Conservation (phyloP, 1,140 invertebrate genomes). For the Eciton burchellii region DNA sequence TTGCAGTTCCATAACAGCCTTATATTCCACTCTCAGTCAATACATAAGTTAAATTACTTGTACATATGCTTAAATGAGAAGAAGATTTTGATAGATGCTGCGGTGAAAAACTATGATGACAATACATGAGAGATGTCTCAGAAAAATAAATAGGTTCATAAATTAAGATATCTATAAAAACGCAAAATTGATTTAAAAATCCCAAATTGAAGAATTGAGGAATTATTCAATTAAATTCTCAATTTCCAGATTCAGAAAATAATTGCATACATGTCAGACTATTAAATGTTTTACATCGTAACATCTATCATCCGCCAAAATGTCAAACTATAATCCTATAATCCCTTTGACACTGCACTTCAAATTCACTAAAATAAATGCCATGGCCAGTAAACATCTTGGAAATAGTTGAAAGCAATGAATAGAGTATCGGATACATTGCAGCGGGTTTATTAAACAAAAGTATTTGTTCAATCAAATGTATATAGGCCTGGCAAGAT, state of each 20-base stretch:
- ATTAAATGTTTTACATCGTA: constrained; percentile 23
- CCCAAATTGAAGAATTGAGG: background rate
- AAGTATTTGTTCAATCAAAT: constrained; percentile 80
- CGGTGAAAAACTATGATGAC: constrained; percentile 30
- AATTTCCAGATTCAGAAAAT: no score
- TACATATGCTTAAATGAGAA: constrained; percentile 64
- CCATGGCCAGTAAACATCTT: constrained; percentile 50
- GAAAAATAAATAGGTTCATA: constrained; percentile 53
- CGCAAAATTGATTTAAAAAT: constrained; percentile 38
- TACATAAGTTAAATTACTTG: constrained; percentile 73
- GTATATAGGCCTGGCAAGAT: constrained; percentile 81
- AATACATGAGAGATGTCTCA: background rate
- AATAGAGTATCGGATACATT: constrained; percentile 20
- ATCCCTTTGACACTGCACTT: constrained; percentile 37
- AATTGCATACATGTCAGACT: background rate
- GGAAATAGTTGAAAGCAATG: constrained; percentile 18
- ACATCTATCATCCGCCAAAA: constrained; percentile 57
- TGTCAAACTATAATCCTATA: constrained; percentile 57
- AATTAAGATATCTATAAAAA: constrained; percentile 45
- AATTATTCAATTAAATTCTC: no score
- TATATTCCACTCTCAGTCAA: constrained; percentile 74
- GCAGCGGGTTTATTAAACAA: constrained; percentile 73
- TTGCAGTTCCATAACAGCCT: constrained; percentile 70
- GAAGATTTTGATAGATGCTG: constrained; percentile 53
- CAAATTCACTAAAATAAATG: constrained; percentile 56